phyloP scores from a whole-genome alignment of 2,888 invertebrate species.

The Rhodophaea formosa region DNA sequence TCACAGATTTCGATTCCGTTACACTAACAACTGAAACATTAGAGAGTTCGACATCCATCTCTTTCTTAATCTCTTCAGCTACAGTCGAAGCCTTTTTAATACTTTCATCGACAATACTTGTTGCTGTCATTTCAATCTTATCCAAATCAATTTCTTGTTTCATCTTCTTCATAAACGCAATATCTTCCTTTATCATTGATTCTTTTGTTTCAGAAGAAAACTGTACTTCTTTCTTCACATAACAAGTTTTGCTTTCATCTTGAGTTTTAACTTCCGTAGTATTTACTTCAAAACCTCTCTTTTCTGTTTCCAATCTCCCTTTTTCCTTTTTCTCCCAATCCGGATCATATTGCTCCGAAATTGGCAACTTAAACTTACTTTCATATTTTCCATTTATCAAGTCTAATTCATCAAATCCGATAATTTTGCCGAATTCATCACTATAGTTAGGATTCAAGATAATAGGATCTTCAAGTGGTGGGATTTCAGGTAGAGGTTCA shows the following conservation, averaged over 20 bases:
- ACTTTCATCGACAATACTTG: constrained; percentile 56
- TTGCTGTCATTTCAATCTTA: constrained; percentile 59
- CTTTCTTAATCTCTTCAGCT: constrained; percentile 57
- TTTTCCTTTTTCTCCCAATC: constrained; percentile 39
- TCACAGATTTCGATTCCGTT: constrained; percentile 24
- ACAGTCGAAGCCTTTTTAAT: constrained; percentile 59
- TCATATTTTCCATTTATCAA: constrained; percentile 24
- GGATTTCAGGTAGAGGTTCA: constrained; percentile 52
- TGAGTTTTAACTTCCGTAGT: constrained; percentile 25
- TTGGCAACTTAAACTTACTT: constrained; percentile 58
- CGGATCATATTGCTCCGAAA: constrained; percentile 66
- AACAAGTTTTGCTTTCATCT: constrained; percentile 27
- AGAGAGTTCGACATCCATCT: constrained; percentile 49
- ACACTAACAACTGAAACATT: constrained; percentile 23
- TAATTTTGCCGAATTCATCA: constrained; percentile 48
- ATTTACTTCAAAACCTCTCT: constrained; percentile 8
- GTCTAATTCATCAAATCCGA: constrained; percentile 39
- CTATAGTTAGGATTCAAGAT: constrained; percentile 59
- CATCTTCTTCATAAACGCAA: constrained; percentile 39
- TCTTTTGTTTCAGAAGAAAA: constrained; percentile 29
- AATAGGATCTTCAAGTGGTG: constrained; percentile 63
- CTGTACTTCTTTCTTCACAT: constrained; percentile 27
- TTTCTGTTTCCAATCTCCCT: constrained; percentile 20
- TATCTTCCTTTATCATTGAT: constrained; percentile 32
- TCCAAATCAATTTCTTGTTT: constrained; percentile 49